Evolutionary conservation across 2,113 vertebrate genomes (phyloP).

Genomic region (Phycodurus eques): DNA sequence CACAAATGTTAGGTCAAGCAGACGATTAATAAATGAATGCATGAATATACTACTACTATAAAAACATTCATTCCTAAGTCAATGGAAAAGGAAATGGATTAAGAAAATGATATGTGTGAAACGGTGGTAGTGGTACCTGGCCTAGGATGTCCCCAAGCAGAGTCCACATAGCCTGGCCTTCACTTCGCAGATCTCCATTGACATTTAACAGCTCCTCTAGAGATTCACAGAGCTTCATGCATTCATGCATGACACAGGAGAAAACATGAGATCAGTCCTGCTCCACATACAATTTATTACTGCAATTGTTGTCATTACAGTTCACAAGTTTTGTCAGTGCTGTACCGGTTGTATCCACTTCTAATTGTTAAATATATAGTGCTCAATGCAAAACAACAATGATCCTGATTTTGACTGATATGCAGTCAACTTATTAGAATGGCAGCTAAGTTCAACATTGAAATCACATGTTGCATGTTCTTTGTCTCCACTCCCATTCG

Average conservation of each 20-base stretch:
- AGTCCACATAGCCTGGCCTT: slow-evolving; percentile 92
- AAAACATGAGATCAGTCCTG: slow-evolving; percentile 1
- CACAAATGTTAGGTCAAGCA: too few relatives aligned
- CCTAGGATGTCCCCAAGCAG: slow-evolving; percentile 88
- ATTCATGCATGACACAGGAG: slow-evolving; percentile 1
- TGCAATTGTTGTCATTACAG: not conserved
- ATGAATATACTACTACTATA: not conserved
- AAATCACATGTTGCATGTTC: too few relatives aligned
- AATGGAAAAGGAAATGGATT: not conserved
- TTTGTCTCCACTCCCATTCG: too few relatives aligned
- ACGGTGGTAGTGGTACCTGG: slow-evolving; percentile 78
- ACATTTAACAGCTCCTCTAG: slow-evolving; percentile 93
- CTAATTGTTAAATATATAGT: not conserved
- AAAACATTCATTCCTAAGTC: not conserved
- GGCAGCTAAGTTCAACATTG: too few relatives aligned
- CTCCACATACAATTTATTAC: not conserved
- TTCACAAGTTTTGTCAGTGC: not conserved
- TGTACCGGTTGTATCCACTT: not conserved
- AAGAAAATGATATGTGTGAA: not conserved
- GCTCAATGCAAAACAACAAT: not conserved
- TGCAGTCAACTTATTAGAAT: too few relatives aligned
- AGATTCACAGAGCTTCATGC: slow-evolving; percentile 86
- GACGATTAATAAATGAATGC: too few relatives aligned
- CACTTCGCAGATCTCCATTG: slow-evolving; percentile 86
- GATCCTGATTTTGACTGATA: not conserved